A percentile compares a stretch with the other conserved stretches of the same genome.
These are phyloP conservation scores for Maccullochella peelii DNA, from an alignment of 2,113 vertebrate species.

Conservation along the genomic window DNA sequence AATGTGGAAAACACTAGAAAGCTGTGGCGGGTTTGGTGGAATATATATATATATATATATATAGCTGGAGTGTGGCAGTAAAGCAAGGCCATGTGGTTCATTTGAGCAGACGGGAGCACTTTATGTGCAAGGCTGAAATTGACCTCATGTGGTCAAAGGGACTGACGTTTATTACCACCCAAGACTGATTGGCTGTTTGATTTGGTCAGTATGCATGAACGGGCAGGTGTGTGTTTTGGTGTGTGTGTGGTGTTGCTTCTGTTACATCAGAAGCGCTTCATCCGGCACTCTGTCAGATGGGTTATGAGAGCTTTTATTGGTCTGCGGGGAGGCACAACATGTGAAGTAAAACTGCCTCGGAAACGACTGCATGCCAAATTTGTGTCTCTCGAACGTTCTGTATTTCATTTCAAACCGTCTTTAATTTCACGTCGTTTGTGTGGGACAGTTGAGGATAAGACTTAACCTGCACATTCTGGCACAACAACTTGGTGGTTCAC, in stretches of 20 bases:
- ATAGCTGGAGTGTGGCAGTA: neutral
- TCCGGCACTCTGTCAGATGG: slow-evolving; percentile 1
- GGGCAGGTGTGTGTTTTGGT: slow-evolving; percentile 13
- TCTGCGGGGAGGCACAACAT: slow-evolving; percentile 28
- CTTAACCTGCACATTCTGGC: neutral
- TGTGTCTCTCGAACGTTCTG: neutral
- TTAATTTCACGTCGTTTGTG: neutral
- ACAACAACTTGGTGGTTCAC: neutral
- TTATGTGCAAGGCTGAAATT: slow-evolving; percentile 2
- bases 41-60: neutral
- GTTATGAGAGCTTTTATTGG: slow-evolving; percentile 37
- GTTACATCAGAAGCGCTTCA: slow-evolving; percentile 25
- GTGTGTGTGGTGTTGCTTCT: slow-evolving; percentile 11
- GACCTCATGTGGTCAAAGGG: slow-evolving; percentile 30
- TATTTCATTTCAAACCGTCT: neutral
- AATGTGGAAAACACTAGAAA: neutral
- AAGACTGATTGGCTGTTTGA: slow-evolving; percentile 25
- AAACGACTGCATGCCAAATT: slow-evolving; percentile 4
- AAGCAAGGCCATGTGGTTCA: slow-evolving; percentile 8
- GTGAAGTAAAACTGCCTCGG: slow-evolving; percentile 32
- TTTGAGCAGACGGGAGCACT: neutral
- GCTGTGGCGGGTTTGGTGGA: neutral
- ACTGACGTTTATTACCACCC: slow-evolving; percentile 23
- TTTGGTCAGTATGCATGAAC: slow-evolving; percentile 44
- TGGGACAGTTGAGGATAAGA: neutral